Evolutionary conservation across 2,113 vertebrate genomes (phyloP), one percentile per base, ranked within the genome.

Genomic region (Triplophysa dalaica): DNA sequence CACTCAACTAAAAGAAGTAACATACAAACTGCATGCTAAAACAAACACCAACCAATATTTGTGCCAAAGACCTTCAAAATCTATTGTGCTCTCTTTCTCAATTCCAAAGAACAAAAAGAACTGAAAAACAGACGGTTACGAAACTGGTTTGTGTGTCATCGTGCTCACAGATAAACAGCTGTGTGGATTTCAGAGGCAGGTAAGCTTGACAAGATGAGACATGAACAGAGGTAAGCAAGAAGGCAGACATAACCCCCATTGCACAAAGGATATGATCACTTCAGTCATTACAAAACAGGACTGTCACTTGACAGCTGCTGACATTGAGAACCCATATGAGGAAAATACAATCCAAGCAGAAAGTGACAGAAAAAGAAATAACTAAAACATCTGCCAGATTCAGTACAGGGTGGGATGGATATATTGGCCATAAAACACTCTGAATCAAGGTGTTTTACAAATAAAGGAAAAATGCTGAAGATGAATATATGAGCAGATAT

Each of bases 381-480:
- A 58, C 29, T 16, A 41, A 21, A 73, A 43, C 52, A 22, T 16
- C 9, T 41, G 52, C 8, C 52, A 60, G 38, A 60, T 50, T 78
- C 48, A 11, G 16, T 70, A 56, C 63, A 70, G 77, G 24, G 72
- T 86, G 81, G 84, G 84, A 61, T 70, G 79, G 56, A 67, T 69
- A 38, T 26, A 50, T 56, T 65, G 45, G 43, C 17, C 41, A 61
- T 10, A 68, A 19, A 41, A 11, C 22, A 64, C 22, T 70, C 19
- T 2, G 33, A 61, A 38, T 72, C 54, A 19, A 52, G 14, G 50
- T 13, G 14, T 14, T 1, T 52, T 52, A 16, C 14, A 52, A 14
- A 52, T 52, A 16, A 16, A 12, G 10, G 45, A 12, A 48, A 11
- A 48, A 63, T 21, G 33, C 22, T 29, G 29, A 43, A 43, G 41